Conservation (phyloP, 1,140 invertebrate genomes). For the Lordiphosa mommai region DNA sequence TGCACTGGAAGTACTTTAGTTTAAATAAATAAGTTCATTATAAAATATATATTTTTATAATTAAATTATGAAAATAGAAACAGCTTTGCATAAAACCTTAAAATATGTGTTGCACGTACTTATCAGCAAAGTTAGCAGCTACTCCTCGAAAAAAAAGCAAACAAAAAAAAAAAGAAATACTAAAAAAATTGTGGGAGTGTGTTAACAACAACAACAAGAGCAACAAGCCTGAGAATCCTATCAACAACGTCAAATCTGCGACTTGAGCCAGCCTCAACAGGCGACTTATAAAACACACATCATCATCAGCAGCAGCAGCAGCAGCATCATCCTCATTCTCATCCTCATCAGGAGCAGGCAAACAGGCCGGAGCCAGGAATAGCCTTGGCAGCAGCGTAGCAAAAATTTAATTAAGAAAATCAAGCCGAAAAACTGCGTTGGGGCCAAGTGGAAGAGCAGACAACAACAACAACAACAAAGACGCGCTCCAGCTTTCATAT, state of each 20-base stretch:
- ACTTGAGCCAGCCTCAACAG: slow-evolving; percentile 50
- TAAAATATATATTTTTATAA: too few species aligned
- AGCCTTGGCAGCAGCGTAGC: slow-evolving; percentile 69
- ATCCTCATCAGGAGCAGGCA: slow-evolving; percentile 33
- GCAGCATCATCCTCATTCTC: slow-evolving; percentile 42
- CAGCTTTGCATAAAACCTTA: too few species aligned
- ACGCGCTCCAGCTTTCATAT: slow-evolving; percentile 75
- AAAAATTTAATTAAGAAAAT: slow-evolving; percentile 78
- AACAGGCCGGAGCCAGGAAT: slow-evolving; percentile 20
- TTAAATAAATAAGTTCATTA: too few species aligned
- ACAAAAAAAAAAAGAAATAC: neutral
- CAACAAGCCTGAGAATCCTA: slow-evolving; percentile 45
- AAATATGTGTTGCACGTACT: slow-evolving; percentile 1
- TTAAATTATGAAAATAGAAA: too few species aligned
- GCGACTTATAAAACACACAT: slow-evolving; percentile 72
- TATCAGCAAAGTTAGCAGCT: neutral
- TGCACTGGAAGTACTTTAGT: too few species aligned
- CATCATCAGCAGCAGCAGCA: slow-evolving; percentile 56
- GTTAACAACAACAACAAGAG: slow-evolving; percentile 66
- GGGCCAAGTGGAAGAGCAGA: slow-evolving; percentile 14
- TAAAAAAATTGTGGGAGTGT: slow-evolving; percentile 64
- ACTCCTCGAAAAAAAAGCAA: slow-evolving; percentile 2
- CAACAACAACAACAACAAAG: slow-evolving; percentile 63
- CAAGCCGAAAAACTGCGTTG: slow-evolving; percentile 66
- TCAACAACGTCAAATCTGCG: slow-evolving; percentile 60